Base-by-base conservation (phyloP, 2,113 vertebrate genomes). In the Dendropsophus ebraccatus region DNA sequence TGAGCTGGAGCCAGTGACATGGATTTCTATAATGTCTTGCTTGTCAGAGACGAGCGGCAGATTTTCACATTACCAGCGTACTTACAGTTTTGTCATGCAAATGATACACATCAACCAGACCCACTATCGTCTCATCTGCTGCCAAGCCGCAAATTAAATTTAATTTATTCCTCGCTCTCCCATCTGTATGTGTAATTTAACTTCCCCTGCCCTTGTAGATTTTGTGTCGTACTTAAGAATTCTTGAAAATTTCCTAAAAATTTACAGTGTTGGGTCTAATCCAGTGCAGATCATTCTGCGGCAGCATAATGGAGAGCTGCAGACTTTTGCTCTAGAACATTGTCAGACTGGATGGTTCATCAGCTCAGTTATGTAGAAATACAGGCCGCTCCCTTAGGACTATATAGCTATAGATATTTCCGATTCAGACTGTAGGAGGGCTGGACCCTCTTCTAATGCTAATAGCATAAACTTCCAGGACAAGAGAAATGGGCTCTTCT, bases 1-100 rank as follows among this genome's bases (percentile, higher is more conserved):
- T 54, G 19, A 56, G 8, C 28, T 23, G 32, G 19, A 35, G 52
- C 17, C 19, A 16, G 67, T 37, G 16, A 76, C 73, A 28, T 21
- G 74, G 74, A 5, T 77, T 75, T 32, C n/a, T 54, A 52, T 32
- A 75, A 75, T 50, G 41, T 14, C 45, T 21, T 25, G 49, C 2
- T 16, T 54, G 56, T 65, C 37, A 30, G 37, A 41, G 23, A 13
- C 23, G 54, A 60, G 16, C 17, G 11, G 3, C 7, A 45, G n/a
- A 65, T 28, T 45, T 30, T 60, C 21, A 60, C 35, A 79, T 60
- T 30, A 45, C 72, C 0, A 16, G 13, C 10, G 21, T 19, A 81
- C 56, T 41, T 81, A 65, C 56, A 25, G 35, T 32, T 32, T 35
- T 45, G 77, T 80, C 77, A 80, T 62, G 30, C 56, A 60, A 80